These are phyloP conservation scores for Sussaba pulchella DNA, from an alignment of 2,888 invertebrate genomes.

Conservation along the genomic window DNA sequence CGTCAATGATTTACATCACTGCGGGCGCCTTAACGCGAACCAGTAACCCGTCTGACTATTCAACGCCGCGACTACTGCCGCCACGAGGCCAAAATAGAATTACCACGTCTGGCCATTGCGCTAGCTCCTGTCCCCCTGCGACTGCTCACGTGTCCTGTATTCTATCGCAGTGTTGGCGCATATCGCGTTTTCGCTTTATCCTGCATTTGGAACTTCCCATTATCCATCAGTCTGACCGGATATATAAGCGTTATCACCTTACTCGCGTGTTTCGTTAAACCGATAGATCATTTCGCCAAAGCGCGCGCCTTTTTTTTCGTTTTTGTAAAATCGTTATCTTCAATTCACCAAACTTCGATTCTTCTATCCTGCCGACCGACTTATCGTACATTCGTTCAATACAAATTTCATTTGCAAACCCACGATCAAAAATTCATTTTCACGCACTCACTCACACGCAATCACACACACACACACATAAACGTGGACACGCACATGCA, in stretches of 20 bases:
- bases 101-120: slow-evolving; percentile 36
- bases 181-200: slow-evolving; percentile 29
- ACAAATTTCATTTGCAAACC: neutral
- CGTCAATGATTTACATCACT: slow-evolving; percentile 25
- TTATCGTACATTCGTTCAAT: slow-evolving; percentile 6
- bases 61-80: slow-evolving; percentile 55
- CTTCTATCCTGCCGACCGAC: neutral
- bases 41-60: slow-evolving; percentile 54
- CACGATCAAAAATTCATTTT: neutral
- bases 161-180: slow-evolving; percentile 20
- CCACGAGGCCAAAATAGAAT: slow-evolving; percentile 49
- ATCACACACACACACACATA: neutral
- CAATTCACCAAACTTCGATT: slow-evolving; percentile 14
- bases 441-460: neutral
- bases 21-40: slow-evolving; percentile 47
- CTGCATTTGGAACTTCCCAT: slow-evolving; percentile 33
- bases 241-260: neutral
- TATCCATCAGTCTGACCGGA: neutral
- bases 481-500: neutral
- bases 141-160: slow-evolving; percentile 6
- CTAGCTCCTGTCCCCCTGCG: slow-evolving; percentile 2
- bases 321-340: neutral
- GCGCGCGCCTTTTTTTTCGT: neutral
- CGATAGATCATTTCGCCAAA: slow-evolving; percentile 15
- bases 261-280: slow-evolving; percentile 15